These are phyloP conservation scores for Agonopterix heracliana DNA, from an alignment of 2,888 invertebrate genomes.

Conservation along the genomic window DNA sequence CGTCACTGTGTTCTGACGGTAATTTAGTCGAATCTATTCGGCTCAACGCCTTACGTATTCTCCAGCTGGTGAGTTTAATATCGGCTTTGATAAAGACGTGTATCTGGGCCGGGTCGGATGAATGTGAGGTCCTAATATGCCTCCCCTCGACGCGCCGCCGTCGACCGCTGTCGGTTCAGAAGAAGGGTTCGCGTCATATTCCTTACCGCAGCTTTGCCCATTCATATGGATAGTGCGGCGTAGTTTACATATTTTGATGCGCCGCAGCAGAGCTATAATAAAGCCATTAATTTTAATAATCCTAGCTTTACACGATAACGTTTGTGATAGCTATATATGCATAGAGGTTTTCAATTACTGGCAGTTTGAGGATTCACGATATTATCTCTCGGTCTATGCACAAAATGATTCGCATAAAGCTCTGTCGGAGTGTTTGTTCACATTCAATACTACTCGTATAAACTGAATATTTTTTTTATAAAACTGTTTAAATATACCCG, in stretches of 20 bases:
- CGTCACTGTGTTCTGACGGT: too few relatives aligned
- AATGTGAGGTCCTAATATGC: conserved; percentile 55
- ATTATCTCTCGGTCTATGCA: background rate
- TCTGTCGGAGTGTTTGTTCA: too few relatives aligned
- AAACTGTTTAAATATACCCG: too few relatives aligned
- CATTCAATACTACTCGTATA: too few relatives aligned
- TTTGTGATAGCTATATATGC: conserved; percentile 22
- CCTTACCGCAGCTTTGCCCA: conserved; percentile 44
- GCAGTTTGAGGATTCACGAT: conserved; percentile 18
- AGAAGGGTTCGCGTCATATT: conserved; percentile 57
- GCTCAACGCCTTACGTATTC: conserved; percentile 43
- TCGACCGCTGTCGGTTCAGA: conserved; percentile 58
- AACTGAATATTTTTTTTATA: too few relatives aligned
- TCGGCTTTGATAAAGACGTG: conserved; percentile 62
- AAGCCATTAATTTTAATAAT: conserved; percentile 61
- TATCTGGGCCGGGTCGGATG: conserved; percentile 49
- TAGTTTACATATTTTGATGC: conserved; percentile 61
- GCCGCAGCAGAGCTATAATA: conserved; percentile 41
- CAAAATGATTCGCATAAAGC: too few relatives aligned
- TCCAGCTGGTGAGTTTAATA: conserved; percentile 59
- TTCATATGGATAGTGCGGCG: conserved; percentile 57
- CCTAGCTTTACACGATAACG: conserved; percentile 28
- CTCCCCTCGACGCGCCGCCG: conserved; percentile 42
- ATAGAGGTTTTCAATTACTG: conserved; percentile 27
- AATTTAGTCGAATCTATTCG: conserved; percentile 44